Conservation (phyloP, 1,140 invertebrate species). For the Mamestra configurata region DNA sequence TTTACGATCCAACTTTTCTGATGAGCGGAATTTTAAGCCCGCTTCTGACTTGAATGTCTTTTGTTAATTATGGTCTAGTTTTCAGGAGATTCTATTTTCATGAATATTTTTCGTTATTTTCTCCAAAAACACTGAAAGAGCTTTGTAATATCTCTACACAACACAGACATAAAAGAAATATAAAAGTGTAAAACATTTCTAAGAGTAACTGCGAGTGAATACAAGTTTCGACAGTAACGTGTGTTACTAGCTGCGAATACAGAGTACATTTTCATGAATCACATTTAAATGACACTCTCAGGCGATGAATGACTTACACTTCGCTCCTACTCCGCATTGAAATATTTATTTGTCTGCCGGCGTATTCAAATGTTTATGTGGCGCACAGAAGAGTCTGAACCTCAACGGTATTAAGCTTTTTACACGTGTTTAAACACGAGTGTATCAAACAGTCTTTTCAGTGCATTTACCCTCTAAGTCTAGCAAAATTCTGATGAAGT, state of each 20-base stretch:
- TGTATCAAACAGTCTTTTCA: conserved; percentile 4
- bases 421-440: conserved; percentile 30
- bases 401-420: conserved; percentile 16
- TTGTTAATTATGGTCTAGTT: background rate
- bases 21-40: conserved; percentile 15
- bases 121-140: background rate
- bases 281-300: conserved; percentile 66
- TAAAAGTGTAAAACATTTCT: conserved; percentile 6
- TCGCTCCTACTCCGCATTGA: conserved; percentile 57
- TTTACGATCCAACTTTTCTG: conserved; percentile 23
- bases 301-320: conserved; percentile 64
- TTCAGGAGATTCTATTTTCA: background rate
- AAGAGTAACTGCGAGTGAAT: background rate
- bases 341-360: conserved; percentile 66
- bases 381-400: conserved; percentile 46
- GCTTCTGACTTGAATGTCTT: background rate
- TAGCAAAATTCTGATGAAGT: background rate
- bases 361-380: conserved; percentile 63
- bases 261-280: conserved; percentile 66
- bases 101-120: background rate
- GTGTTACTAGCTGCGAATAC: conserved; percentile 40
- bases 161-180: background rate
- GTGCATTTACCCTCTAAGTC: conserved; percentile 4
- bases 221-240: conserved; percentile 31
- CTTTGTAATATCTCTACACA: background rate